Conservation (phyloP, 2,113 vertebrate genomes). For the Gavialis gangeticus region DNA sequence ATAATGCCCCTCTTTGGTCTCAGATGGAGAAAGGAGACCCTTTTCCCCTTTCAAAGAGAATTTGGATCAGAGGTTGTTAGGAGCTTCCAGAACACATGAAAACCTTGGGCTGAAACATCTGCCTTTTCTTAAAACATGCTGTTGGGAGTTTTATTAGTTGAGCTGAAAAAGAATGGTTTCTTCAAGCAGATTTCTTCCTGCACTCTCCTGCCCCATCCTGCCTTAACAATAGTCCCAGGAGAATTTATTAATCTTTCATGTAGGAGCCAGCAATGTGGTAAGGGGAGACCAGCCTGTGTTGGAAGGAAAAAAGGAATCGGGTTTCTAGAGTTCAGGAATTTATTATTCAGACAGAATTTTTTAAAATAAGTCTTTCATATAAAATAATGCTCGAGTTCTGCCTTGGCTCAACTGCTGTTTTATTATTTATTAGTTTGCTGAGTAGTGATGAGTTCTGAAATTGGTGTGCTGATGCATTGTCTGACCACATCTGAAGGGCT, state of each 20-base stretch:
- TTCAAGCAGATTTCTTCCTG: accelerated
- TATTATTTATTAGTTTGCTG: not conserved
- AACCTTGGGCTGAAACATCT: accelerated
- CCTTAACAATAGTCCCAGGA: accelerated
- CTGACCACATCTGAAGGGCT: not conserved
- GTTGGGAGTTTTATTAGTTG: not conserved
- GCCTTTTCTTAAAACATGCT: accelerated
- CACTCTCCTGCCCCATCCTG: not conserved
- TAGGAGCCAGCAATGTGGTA: accelerated
- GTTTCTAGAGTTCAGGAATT: not conserved
- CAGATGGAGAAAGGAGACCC: too few relatives aligned
- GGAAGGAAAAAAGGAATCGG: accelerated
- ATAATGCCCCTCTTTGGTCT: too few relatives aligned
- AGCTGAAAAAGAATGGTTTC: accelerated
- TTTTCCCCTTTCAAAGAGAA: not conserved
- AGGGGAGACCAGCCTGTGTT: accelerated
- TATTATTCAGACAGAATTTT: accelerated
- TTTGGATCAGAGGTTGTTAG: not conserved
- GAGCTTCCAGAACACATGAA: not conserved
- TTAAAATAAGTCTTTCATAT: not conserved
- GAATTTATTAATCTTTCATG: accelerated
- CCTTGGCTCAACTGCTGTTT: not conserved
- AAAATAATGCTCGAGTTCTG: accelerated
- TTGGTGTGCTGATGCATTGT: not conserved
- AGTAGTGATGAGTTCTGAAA: not conserved